Evolutionary conservation across 2,888 invertebrate genomes (phyloP).

Genomic region (Drosophila seclusa): DNA sequence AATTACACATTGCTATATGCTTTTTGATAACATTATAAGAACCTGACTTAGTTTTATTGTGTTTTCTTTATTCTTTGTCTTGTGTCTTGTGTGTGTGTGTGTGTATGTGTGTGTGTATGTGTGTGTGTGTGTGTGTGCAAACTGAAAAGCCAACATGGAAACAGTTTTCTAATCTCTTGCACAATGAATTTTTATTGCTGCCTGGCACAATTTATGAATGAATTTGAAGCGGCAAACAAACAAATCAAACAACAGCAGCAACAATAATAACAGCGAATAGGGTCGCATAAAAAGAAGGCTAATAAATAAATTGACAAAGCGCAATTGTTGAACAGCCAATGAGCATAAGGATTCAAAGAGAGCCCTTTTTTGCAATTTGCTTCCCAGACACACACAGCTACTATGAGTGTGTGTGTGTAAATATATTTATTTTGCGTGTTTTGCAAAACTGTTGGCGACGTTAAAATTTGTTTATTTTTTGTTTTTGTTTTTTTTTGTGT

Average conservation of each 20-base stretch:
- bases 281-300: not conserved
- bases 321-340: slow-evolving; percentile 1
- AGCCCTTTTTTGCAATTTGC: slow-evolving; percentile 17
- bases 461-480: slow-evolving; percentile 6
- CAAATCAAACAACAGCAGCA: slow-evolving; percentile 25
- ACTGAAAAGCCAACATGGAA: slow-evolving; percentile 26
- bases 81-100: not conserved
- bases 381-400: not conserved
- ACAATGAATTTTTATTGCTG: slow-evolving; percentile 51
- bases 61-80: slow-evolving; percentile 8
- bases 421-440: slow-evolving; percentile 42
- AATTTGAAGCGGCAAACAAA: slow-evolving; percentile 47
- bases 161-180: slow-evolving; percentile 61
- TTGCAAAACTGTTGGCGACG: slow-evolving; percentile 49
- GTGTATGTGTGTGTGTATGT: not conserved
- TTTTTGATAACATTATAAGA: not conserved
- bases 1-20: not conserved
- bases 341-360: not conserved
- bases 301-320: slow-evolving; percentile 22
- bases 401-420: slow-evolving; percentile 2
- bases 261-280: not conserved
- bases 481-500: slow-evolving; percentile 1
- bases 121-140: slow-evolving; percentile 6
- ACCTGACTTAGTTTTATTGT: slow-evolving; percentile 5
- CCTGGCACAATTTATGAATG: slow-evolving; percentile 69